Conservation (phyloP, 2,113 vertebrate species). For the Prietella phreatophila region DNA sequence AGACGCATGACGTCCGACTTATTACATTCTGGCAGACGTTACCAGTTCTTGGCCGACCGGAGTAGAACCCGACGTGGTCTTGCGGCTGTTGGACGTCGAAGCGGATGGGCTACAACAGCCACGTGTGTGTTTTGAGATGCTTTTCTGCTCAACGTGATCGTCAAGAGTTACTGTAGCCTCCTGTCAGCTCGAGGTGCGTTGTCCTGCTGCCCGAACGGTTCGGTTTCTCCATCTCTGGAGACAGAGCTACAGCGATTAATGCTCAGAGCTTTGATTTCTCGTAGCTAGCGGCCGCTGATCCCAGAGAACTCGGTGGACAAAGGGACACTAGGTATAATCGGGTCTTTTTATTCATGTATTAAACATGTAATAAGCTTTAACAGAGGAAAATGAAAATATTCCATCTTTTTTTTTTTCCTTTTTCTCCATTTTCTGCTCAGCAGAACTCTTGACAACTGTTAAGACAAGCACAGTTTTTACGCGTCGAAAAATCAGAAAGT, state of each 20-base stretch:
- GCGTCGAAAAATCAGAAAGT: conserved; percentile 60
- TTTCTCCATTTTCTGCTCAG: conserved; percentile 40
- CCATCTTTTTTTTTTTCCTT: conserved; percentile 17
- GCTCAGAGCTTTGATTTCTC: conserved; percentile 95
- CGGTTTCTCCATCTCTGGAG: conserved; percentile 88
- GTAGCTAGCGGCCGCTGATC: conserved; percentile 99
- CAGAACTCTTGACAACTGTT: conserved; percentile 59
- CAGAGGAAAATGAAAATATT: conserved; percentile 45
- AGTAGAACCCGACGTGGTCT: too few species aligned
- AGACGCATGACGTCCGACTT: too few species aligned
- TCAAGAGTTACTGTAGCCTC: too few species aligned
- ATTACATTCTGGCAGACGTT: too few species aligned
- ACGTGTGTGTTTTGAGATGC: too few species aligned
- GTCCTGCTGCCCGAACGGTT: conserved; percentile 77
- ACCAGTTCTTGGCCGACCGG: too few species aligned
- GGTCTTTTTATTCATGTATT: conserved; percentile 82
- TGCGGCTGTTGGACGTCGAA: too few species aligned
- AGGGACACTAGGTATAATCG: conserved; percentile 67
- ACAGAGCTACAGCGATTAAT: conserved; percentile 90
- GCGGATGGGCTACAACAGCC: too few species aligned
- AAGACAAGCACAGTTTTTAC: conserved; percentile 57
- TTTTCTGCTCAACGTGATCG: too few species aligned
- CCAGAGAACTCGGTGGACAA: conserved; percentile 63
- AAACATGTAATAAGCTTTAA: conserved; percentile 42
- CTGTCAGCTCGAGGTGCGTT: conserved; percentile 52